These are phyloP conservation scores for Myzus persicae DNA, from an alignment of 1,140 invertebrate genomes.

Conservation along the genomic window DNA sequence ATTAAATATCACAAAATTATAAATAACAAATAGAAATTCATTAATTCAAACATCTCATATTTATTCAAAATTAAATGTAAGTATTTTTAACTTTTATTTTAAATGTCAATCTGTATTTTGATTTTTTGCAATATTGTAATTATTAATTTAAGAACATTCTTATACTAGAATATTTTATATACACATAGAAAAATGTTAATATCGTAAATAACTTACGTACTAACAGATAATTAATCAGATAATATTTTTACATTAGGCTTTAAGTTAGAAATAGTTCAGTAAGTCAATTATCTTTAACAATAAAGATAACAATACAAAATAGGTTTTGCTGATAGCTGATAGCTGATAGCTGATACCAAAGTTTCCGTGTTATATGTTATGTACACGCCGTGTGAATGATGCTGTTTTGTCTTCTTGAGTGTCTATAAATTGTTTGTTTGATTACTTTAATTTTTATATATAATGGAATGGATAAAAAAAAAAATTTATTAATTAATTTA, in stretches of 20 bases:
- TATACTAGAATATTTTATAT: neutral
- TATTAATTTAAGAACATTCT: neutral
- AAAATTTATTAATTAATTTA: neutral
- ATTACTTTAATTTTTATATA: neutral
- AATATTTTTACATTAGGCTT: neutral
- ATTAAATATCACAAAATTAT: neutral
- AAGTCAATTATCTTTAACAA: neutral
- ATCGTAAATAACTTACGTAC: neutral
- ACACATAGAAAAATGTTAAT: neutral
- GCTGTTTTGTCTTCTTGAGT: neutral
- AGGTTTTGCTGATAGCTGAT: neutral
- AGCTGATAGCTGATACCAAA: no score
- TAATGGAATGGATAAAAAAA: neutral
- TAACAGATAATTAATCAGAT: no score
- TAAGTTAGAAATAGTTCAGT: neutral
- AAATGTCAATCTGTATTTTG: neutral
- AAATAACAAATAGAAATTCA: neutral
- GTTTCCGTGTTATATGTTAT: neutral
- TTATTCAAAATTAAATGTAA: constrained; percentile 4
- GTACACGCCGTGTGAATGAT: neutral
- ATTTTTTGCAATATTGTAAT: no score
- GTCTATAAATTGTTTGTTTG: neutral
- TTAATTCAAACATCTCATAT: neutral
- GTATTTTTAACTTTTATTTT: neutral
- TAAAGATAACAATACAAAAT: neutral